phyloP scores from a whole-genome alignment of 2,888 invertebrate genomes.

The Phymatocera aterrima region DNA sequence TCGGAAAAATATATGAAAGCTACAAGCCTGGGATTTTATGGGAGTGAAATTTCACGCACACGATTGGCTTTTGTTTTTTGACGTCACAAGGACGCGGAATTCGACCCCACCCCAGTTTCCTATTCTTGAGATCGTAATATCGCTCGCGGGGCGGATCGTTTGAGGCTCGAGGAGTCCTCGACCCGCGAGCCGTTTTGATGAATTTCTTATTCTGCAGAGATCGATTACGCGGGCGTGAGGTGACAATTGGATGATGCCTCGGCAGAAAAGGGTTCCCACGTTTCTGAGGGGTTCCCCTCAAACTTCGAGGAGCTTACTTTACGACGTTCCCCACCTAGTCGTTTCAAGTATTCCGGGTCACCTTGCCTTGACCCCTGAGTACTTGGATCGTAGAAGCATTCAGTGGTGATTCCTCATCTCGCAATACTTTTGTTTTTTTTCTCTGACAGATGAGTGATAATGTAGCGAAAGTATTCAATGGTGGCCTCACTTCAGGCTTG shows the following conservation, averaged over 20 bases:
- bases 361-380: constrained; percentile 29
- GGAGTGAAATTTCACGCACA: not conserved
- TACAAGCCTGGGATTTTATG: not conserved
- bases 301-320: constrained; percentile 30
- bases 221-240: constrained; percentile 44
- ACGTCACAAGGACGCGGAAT: constrained; percentile 21
- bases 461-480: not conserved
- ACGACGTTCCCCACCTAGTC: constrained; percentile 12
- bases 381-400: constrained; percentile 6
- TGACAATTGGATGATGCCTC: constrained; percentile 43
- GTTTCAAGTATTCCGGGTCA: constrained; percentile 20
- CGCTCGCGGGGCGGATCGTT: constrained; percentile 34
- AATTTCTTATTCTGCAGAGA: constrained; percentile 42
- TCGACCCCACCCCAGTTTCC: constrained; percentile 27
- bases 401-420: not conserved
- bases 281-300: constrained; percentile 19
- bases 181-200: constrained; percentile 39
- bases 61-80: constrained; percentile 35
- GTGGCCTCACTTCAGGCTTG: not conserved
- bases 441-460: not conserved
- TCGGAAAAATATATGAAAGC: not conserved
- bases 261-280: constrained; percentile 38
- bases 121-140: constrained; percentile 33
- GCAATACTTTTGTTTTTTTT: not conserved
- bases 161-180: constrained; percentile 27